Evolutionary conservation across 2,113 vertebrate species (phyloP).

Genomic region (Microcebus griseorufus): DNA sequence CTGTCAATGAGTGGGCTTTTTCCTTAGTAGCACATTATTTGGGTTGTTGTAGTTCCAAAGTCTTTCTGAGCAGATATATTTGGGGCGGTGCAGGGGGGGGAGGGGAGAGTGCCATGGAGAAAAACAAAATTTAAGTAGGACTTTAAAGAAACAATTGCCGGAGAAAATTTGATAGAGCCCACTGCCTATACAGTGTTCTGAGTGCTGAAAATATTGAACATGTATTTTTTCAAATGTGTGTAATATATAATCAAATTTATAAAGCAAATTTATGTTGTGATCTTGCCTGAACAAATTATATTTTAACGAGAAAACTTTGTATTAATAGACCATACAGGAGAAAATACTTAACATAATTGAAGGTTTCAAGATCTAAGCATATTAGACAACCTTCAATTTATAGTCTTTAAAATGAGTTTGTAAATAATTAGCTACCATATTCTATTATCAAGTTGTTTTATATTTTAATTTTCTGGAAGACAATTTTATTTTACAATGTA

Average conservation of each 20-base stretch:
- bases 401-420: slow-evolving; percentile 50
- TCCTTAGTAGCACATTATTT: not conserved
- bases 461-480: slow-evolving; percentile 75
- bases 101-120: not conserved
- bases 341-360: slow-evolving; percentile 16
- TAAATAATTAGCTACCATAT: slow-evolving; percentile 72
- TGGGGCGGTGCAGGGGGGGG: accelerated
- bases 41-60: not conserved
- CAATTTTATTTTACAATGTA: slow-evolving; percentile 70
- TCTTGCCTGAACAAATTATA: slow-evolving; percentile 37
- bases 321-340: slow-evolving; percentile 14
- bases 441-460: slow-evolving; percentile 65
- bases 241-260: not conserved
- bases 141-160: not conserved
- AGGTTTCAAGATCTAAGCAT: not conserved
- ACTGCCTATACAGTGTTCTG: slow-evolving; percentile 21
- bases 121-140: not conserved
- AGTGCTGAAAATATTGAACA: slow-evolving; percentile 9
- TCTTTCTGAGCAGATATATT: slow-evolving; percentile 1
- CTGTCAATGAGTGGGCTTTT: not conserved
- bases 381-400: slow-evolving; percentile 27
- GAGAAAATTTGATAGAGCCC: slow-evolving; percentile 21
- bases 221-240: slow-evolving; percentile 42
- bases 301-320: slow-evolving; percentile 59
- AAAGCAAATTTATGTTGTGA: slow-evolving; percentile 18